phyloP scores from a whole-genome alignment of 2,888 invertebrate species.

The Machimus rusticus region DNA sequence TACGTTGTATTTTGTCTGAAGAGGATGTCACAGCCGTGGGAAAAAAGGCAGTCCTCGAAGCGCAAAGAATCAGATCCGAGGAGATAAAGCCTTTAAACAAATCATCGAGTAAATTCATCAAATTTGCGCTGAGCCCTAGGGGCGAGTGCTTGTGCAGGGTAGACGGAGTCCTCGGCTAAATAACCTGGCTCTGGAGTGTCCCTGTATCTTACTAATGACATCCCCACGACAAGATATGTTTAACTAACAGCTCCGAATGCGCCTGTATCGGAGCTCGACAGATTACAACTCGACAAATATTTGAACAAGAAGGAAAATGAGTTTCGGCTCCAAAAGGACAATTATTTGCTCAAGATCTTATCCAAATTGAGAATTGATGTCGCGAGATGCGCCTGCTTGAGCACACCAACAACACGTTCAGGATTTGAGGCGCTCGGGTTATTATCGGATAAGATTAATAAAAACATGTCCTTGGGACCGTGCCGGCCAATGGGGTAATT shows the following conservation, averaged over 20 bases:
- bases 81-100: slow-evolving; percentile 10
- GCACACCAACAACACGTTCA: not conserved
- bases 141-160: not conserved
- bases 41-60: not conserved
- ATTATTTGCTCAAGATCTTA: slow-evolving; percentile 46
- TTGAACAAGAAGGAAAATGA: slow-evolving; percentile 40
- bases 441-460: not conserved
- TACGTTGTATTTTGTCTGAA: not conserved
- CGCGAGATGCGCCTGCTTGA: not conserved
- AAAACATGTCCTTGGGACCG: not conserved
- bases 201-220: not conserved
- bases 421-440: not conserved
- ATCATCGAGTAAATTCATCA: not conserved
- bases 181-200: not conserved
- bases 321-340: slow-evolving; percentile 44
- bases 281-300: slow-evolving; percentile 32
- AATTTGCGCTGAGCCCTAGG: not conserved
- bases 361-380: slow-evolving; percentile 48
- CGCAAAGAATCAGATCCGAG: not conserved
- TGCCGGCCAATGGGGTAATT: not conserved
- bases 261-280: not conserved
- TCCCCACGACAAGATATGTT: not conserved
- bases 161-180: not conserved
- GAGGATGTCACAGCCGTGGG: not conserved
- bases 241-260: slow-evolving; percentile 1